phyloP scores from a whole-genome alignment of 2,888 invertebrate genomes.

The Cecidostiba fungosa region DNA sequence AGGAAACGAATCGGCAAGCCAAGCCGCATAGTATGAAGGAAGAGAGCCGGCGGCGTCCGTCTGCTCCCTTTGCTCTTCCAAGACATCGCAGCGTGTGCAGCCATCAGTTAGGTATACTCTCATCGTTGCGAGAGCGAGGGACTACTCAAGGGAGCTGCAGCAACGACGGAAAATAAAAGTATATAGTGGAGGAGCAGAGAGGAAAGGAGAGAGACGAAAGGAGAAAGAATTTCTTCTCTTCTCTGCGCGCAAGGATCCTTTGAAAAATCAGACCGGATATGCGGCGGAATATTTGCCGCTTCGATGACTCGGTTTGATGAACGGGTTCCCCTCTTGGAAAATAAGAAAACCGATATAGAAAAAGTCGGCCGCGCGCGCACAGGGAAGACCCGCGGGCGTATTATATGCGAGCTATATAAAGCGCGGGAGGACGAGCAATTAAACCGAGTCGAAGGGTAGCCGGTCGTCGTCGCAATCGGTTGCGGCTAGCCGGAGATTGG shows the following conservation, averaged over 20 bases:
- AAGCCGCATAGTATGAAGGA: neutral
- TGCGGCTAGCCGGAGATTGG: slow-evolving; percentile 52
- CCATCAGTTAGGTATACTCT: slow-evolving; percentile 51
- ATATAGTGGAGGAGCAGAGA: neutral
- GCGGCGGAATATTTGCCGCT: slow-evolving; percentile 72
- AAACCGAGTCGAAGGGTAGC: slow-evolving; percentile 38
- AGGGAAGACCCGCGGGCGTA: slow-evolving; percentile 26
- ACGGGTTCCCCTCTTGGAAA: slow-evolving; percentile 67
- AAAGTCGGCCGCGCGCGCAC: neutral
- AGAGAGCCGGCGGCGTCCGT: neutral
- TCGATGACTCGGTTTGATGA: slow-evolving; percentile 72
- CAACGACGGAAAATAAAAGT: neutral
- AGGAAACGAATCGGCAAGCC: neutral
- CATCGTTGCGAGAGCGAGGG: neutral
- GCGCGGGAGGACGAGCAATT: slow-evolving; percentile 40
- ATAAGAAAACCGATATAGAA: slow-evolving; percentile 65
- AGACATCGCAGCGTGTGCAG: slow-evolving; percentile 11
- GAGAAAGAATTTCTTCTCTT: slow-evolving; percentile 61
- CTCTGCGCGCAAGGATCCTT: slow-evolving; percentile 64
- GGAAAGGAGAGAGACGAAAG: slow-evolving; percentile 20
- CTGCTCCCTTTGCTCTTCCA: neutral
- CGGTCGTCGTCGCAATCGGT: slow-evolving; percentile 26
- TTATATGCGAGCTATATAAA: neutral
- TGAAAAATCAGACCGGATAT: slow-evolving; percentile 71
- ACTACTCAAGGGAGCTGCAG: neutral